phyloP scores from a whole-genome alignment of 2,888 invertebrate species.

The Furcula furcula region DNA sequence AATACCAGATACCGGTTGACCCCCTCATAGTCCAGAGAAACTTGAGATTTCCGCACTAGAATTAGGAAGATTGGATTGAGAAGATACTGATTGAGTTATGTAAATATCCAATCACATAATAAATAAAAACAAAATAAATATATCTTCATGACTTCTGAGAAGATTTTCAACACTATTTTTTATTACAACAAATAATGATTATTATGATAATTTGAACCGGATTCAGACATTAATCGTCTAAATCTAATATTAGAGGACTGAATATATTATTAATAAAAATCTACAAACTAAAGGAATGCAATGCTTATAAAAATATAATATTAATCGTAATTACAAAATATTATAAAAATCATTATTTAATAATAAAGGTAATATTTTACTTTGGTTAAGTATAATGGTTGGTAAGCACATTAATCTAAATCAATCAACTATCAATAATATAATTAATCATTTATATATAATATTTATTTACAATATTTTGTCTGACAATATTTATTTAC shows the following conservation, averaged over 20 bases:
- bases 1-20: no score
- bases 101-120: no score
- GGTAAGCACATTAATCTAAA: slow-evolving; percentile 26
- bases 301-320: slow-evolving; percentile 14
- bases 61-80: no score
- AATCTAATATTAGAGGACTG: slow-evolving; percentile 15
- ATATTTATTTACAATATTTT: slow-evolving; percentile 1
- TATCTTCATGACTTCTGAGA: no score
- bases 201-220: slow-evolving; percentile 3
- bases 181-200: slow-evolving; percentile 14
- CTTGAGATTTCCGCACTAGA: no score
- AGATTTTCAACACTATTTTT: background rate
- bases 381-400: slow-evolving; percentile 30
- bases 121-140: no score
- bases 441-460: background rate
- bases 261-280: slow-evolving; percentile 12
- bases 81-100: no score
- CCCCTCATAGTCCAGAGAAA: no score
- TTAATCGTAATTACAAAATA: background rate
- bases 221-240: slow-evolving; percentile 20
- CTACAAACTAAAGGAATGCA: slow-evolving; percentile 32
- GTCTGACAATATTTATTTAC: background rate
- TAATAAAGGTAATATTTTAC: slow-evolving; percentile 36
- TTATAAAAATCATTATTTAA: slow-evolving; percentile 9
- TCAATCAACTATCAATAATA: background rate